Percentiles rank a stretch among this genome's conserved stretches.
These are phyloP conservation scores for Leguminivora glycinivorella DNA, from an alignment of 1,140 invertebrate genomes.

Conservation along the genomic window DNA sequence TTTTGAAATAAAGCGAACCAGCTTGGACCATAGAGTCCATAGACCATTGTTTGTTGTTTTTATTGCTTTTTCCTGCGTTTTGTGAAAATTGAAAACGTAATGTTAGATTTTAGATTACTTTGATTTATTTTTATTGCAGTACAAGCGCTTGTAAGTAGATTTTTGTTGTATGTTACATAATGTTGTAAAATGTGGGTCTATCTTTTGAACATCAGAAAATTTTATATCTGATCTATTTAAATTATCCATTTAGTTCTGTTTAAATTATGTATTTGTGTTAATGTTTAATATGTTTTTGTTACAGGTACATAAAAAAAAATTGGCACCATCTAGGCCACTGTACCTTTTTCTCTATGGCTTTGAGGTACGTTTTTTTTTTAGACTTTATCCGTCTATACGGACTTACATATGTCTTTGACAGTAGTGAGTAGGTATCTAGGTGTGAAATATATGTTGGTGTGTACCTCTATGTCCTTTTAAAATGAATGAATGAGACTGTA, in stretches of 20 bases:
- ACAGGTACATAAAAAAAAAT: not conserved
- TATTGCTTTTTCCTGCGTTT: slow-evolving; percentile 26
- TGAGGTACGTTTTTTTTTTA: too few species aligned
- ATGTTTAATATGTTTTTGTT: not conserved
- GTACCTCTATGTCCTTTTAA: too few species aligned
- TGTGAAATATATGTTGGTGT: too few species aligned
- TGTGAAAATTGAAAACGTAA: slow-evolving; percentile 24
- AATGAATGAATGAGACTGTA: too few species aligned
- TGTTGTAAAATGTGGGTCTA: not conserved
- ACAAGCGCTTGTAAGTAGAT: not conserved
- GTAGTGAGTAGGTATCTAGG: too few species aligned
- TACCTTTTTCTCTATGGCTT: too few species aligned
- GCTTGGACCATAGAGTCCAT: slow-evolving; percentile 21
- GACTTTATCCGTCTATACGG: too few species aligned
- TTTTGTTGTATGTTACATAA: not conserved
- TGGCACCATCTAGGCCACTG: too few species aligned
- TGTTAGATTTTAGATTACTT: slow-evolving; percentile 26
- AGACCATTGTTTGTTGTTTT: slow-evolving; percentile 23
- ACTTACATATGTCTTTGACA: too few species aligned
- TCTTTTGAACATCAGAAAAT: not conserved
- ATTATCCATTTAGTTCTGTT: not conserved
- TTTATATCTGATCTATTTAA: not conserved
- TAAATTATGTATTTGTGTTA: not conserved
- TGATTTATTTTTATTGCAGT: slow-evolving; percentile 22
- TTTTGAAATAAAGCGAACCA: slow-evolving; percentile 23